phyloP scores from a whole-genome alignment of 2,888 invertebrate genomes.

The Macropis europaea region DNA sequence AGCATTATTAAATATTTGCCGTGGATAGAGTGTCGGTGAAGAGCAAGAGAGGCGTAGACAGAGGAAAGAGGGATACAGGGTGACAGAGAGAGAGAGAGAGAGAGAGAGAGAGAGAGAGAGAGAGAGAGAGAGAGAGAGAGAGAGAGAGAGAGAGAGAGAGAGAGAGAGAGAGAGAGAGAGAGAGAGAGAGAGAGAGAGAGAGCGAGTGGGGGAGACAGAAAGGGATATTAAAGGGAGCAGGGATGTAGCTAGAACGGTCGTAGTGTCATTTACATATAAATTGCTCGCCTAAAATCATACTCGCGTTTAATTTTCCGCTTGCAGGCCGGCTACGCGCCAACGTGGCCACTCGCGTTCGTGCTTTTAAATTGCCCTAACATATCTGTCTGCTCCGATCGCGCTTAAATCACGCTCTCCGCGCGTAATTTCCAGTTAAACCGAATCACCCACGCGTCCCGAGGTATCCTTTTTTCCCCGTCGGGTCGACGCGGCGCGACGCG shows the following conservation, averaged over 20 bases:
- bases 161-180: neutral
- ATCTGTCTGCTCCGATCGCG: constrained; percentile 61
- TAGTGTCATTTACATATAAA: constrained; percentile 75
- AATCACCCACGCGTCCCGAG: too few relatives aligned
- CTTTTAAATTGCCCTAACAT: constrained; percentile 68
- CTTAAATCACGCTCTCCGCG: constrained; percentile 62
- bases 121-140: neutral
- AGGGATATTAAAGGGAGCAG: constrained; percentile 6
- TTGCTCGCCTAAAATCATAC: constrained; percentile 75
- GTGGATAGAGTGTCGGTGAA: constrained; percentile 5
- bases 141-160: neutral
- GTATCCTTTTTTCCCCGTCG: neutral
- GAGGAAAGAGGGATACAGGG: neutral
- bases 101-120: neutral
- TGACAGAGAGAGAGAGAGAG: neutral
- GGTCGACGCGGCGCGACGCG: too few relatives aligned
- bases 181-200: neutral
- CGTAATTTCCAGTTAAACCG: constrained; percentile 6
- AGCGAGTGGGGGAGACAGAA: neutral
- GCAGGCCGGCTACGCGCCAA: constrained; percentile 47
- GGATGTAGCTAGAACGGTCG: constrained; percentile 38
- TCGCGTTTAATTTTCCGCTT: constrained; percentile 75
- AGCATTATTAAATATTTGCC: constrained; percentile 60
- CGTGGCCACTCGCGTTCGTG: constrained; percentile 33
- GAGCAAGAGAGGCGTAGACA: neutral